Evolutionary conservation across 30 jellyfish, hydroid and myxozoan genomes (phyloP).

Genomic region (Aurelia sp.): DNA sequence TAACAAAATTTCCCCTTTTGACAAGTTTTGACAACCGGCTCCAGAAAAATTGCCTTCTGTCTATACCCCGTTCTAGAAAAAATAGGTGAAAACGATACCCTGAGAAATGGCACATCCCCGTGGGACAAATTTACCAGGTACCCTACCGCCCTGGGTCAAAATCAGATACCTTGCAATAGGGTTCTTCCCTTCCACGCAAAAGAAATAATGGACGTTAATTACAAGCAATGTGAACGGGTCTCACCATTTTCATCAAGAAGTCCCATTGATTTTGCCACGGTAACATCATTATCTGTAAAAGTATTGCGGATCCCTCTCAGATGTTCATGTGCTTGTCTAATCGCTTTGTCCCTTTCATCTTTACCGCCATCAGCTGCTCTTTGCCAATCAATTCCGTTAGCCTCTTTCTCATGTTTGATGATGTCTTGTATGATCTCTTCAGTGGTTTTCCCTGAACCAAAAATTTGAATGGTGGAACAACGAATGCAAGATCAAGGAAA

Average conservation of each 20-base stretch:
- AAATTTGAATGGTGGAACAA: too few relatives aligned
- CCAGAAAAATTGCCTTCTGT: too few relatives aligned
- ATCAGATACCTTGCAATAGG: too few relatives aligned
- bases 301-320: conserved; percentile 3
- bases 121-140: too few relatives aligned
- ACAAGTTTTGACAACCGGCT: too few relatives aligned
- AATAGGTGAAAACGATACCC: too few relatives aligned
- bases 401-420: conserved; percentile 18
- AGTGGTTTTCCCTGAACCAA: conserved; percentile 3
- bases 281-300: conserved; percentile 15
- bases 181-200: neutral
- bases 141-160: too few relatives aligned
- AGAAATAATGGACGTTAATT: neutral
- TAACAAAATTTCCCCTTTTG: too few relatives aligned
- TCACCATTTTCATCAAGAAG: conserved; percentile 50
- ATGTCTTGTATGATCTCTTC: conserved; percentile 26
- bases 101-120: too few relatives aligned
- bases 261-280: conserved; percentile 50
- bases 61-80: too few relatives aligned
- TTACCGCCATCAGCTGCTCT: conserved; percentile 24
- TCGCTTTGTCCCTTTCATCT: conserved; percentile 19
- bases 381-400: conserved; percentile 35
- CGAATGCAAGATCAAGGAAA: too few relatives aligned
- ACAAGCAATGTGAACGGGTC: neutral
- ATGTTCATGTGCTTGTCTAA: conserved; percentile 7